A percentile compares a stretch with the other conserved stretches of the same genome.
Conservation (phyloP, 2,888 invertebrate species). For the Crossocerus cetratus region DNA sequence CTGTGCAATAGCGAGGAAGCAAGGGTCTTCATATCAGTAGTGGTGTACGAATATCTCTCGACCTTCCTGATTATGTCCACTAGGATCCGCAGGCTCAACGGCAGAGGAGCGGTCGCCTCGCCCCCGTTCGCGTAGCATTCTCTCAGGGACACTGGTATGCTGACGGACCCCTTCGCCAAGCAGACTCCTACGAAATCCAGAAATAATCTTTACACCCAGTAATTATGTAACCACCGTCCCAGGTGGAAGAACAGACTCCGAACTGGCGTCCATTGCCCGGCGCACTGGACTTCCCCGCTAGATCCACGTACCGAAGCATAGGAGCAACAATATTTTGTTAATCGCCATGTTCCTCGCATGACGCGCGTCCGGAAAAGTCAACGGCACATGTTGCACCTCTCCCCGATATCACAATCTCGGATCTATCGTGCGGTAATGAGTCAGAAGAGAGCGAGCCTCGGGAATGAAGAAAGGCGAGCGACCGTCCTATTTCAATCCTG, state of each 20-base stretch:
- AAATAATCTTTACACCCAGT: not conserved
- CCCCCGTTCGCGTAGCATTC: conserved; percentile 81
- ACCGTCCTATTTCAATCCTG: conserved; percentile 48
- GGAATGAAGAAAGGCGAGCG: conserved; percentile 42
- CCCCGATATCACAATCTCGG: conserved; percentile 20
- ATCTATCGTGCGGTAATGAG: conserved; percentile 40
- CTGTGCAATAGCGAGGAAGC: conserved; percentile 79
- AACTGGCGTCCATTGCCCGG: not conserved
- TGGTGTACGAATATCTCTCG: conserved; percentile 78
- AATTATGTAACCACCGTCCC: not conserved
- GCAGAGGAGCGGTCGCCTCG: conserved; percentile 76
- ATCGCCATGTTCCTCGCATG: conserved; percentile 33
- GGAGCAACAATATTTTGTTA: conserved; percentile 27
- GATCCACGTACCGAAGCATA: conserved; percentile 31
- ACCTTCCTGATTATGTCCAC: conserved; percentile 82
- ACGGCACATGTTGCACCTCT: conserved; percentile 5
- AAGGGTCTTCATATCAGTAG: conserved; percentile 79
- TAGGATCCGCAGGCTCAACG: conserved; percentile 80
- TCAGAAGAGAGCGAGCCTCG: conserved; percentile 30
- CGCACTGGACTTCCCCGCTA: not conserved
- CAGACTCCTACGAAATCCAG: conserved; percentile 36
- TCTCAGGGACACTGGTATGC: conserved; percentile 80
- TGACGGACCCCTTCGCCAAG: conserved; percentile 49
- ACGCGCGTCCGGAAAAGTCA: conserved; percentile 13
- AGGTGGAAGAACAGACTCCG: not conserved